Evolutionary conservation across 2,888 invertebrate species (phyloP).

Genomic region (Argyresthia albistria): DNA sequence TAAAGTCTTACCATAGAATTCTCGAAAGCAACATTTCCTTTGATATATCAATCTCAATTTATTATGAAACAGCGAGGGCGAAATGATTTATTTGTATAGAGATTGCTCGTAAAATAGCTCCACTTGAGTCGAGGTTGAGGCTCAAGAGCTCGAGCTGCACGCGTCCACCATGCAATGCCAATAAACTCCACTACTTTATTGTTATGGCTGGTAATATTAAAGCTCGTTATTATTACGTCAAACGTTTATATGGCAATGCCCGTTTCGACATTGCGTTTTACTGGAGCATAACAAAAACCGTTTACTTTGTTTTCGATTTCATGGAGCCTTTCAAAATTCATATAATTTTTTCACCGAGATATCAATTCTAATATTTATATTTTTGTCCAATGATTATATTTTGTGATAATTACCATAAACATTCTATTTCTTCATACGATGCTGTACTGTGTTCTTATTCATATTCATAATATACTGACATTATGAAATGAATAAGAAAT

Average conservation of each 20-base stretch:
- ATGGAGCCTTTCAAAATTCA: no score
- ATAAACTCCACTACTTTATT: constrained; percentile 49
- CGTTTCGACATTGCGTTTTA: neutral
- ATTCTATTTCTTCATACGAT: neutral
- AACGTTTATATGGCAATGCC: constrained; percentile 14
- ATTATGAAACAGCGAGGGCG: constrained; percentile 18
- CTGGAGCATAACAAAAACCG: neutral
- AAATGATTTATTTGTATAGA: constrained; percentile 43
- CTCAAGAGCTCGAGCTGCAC: constrained; percentile 18
- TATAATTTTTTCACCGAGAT: no score
- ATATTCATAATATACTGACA: neutral
- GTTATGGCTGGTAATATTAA: constrained; percentile 33
- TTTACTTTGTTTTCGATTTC: neutral
- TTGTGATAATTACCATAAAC: neutral
- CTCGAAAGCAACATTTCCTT: neutral
- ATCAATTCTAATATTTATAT: no score
- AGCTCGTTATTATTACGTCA: constrained; percentile 33
- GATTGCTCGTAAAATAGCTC: constrained; percentile 36
- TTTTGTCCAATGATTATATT: neutral
- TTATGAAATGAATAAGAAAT: neutral
- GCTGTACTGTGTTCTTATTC: no score
- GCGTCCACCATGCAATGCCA: constrained; percentile 30
- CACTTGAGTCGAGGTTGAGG: constrained; percentile 38
- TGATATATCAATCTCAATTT: constrained; percentile 5
- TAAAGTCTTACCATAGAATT: neutral